Evolutionary conservation across 1,140 invertebrate species (phyloP).

Genomic region (Pristionchus pacificus): DNA sequence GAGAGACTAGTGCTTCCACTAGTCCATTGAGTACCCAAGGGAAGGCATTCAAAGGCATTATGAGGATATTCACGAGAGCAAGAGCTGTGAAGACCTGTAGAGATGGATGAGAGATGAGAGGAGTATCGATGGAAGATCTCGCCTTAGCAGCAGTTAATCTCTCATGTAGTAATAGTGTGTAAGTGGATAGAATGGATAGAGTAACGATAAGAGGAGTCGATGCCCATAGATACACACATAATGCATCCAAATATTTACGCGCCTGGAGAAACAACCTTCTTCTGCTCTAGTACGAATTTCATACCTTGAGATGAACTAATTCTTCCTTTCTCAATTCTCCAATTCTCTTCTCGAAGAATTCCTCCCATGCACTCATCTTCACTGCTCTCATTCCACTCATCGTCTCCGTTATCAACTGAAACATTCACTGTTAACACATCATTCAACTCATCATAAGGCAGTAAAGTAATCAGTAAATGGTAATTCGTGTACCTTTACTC

Average conservation of each 20-base stretch:
- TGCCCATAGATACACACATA: conserved; percentile 98
- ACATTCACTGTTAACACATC: conserved; percentile 23
- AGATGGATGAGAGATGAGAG: conserved; percentile 2
- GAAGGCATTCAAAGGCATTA: conserved; percentile 89
- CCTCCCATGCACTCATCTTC: conserved; percentile 89
- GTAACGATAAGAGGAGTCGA: conserved; percentile 93
- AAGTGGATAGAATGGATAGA: conserved; percentile 82
- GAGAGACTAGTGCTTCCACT: conserved; percentile 74
- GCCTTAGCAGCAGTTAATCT: conserved; percentile 78
- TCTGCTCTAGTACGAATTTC: neutral
- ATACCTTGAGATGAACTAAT: conserved; percentile 68
- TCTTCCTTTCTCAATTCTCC: conserved; percentile 69
- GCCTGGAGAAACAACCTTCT: conserved; percentile 53
- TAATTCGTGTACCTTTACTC: conserved; percentile 73
- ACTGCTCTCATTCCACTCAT: conserved; percentile 80
- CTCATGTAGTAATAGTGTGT: conserved; percentile 74
- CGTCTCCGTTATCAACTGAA: conserved; percentile 75
- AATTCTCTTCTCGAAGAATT: conserved; percentile 70
- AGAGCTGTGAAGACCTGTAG: conserved; percentile 81
- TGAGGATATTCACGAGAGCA: conserved; percentile 90
- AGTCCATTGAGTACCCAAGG: conserved; percentile 97
- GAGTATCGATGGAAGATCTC: conserved; percentile 40
- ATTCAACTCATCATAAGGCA: conserved; percentile 15
- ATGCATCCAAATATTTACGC: conserved; percentile 92
- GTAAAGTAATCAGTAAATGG: conserved; percentile 7